phyloP scores from a whole-genome alignment of 2,888 invertebrate species.

The Helleia helle region DNA sequence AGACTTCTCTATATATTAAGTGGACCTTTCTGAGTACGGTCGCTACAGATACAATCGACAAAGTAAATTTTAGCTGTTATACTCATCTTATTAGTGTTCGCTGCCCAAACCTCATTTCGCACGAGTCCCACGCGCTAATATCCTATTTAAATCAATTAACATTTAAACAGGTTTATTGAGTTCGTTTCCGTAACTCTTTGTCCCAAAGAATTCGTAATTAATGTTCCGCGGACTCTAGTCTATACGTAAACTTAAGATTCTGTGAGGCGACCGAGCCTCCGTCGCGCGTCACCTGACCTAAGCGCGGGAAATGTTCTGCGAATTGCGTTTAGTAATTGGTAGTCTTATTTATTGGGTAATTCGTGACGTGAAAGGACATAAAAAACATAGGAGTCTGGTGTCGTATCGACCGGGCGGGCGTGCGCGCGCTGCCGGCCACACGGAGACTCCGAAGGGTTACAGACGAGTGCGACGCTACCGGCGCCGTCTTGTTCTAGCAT shows the following conservation, averaged over 20 bases:
- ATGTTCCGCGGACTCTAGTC: neutral
- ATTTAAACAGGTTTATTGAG: constrained; percentile 5
- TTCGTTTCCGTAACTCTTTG: neutral
- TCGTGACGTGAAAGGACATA: constrained; percentile 63
- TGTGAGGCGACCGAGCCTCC: too few species aligned
- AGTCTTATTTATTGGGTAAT: constrained; percentile 56
- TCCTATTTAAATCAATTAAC: constrained; percentile 6
- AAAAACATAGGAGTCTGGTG: constrained; percentile 69
- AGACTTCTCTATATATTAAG: too few species aligned
- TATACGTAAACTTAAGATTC: neutral
- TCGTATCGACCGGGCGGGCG: constrained; percentile 61
- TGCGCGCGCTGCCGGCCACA: constrained; percentile 46
- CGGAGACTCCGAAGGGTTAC: constrained; percentile 26
- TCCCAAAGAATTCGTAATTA: neutral
- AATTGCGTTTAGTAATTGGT: constrained; percentile 49
- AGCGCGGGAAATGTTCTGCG: too few species aligned
- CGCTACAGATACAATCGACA: too few species aligned
- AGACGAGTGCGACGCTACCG: constrained; percentile 28
- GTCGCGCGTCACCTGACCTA: too few species aligned
- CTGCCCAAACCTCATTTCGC: neutral
- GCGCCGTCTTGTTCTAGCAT: constrained; percentile 28
- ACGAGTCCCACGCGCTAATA: constrained; percentile 1
- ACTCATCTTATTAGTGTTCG: neutral
- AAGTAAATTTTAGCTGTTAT: too few species aligned
- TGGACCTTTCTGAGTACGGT: too few species aligned